phyloP scores from a whole-genome alignment of 2,113 vertebrate genomes.

The Protobothrops mucrosquamatus region DNA sequence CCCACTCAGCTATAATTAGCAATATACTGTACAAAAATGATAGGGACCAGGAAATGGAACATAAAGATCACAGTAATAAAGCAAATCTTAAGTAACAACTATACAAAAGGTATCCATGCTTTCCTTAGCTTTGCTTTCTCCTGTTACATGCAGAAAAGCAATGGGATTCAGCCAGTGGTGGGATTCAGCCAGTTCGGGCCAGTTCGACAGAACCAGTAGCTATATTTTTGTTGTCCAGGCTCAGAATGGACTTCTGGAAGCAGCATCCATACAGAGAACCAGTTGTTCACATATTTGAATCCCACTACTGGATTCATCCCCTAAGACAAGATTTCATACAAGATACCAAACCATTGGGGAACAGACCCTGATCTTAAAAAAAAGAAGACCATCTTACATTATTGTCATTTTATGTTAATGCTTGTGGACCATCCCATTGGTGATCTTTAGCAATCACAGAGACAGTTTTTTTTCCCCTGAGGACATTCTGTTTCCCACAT shows the following conservation, averaged over 20 bases:
- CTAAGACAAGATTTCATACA: background rate
- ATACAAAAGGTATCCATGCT: background rate
- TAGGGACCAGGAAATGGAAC: background rate
- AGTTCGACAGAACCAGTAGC: no score
- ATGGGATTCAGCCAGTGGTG: background rate
- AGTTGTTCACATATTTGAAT: no score
- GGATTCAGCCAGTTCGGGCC: no score
- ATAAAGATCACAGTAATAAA: background rate
- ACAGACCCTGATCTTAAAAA: background rate
- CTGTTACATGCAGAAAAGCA: background rate
- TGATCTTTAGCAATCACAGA: background rate
- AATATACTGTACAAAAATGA: background rate
- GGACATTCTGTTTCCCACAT: background rate
- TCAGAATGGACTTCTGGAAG: no score
- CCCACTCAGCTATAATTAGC: background rate
- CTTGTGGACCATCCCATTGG: background rate
- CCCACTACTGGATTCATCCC: background rate
- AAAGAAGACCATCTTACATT: background rate
- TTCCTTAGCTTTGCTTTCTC: background rate
- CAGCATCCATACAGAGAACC: no score
- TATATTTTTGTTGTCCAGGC: no score
- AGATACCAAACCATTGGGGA: background rate
- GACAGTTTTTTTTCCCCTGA: background rate
- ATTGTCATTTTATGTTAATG: background rate
- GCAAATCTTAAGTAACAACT: background rate